phyloP scores from a whole-genome alignment of 2,797 vertebrate genomes.

The Microhierax caerulescens region DNA sequence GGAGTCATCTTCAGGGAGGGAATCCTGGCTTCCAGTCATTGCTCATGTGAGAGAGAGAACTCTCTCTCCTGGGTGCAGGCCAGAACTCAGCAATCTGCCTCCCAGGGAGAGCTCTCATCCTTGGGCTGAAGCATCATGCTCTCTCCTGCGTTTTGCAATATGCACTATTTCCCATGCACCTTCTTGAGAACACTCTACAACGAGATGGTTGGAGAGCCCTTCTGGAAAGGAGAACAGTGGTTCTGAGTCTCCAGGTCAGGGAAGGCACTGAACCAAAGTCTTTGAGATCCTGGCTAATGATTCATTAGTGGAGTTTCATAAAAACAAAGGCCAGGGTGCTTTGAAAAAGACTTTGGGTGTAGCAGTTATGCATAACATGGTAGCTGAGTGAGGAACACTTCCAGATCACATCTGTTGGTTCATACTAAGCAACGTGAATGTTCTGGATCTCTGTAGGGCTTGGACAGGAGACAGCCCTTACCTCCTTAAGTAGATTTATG shows the following conservation, averaged over 20 bases:
- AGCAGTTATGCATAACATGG: background rate
- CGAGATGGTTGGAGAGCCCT: background rate
- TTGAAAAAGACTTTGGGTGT: background rate
- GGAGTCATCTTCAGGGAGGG: background rate
- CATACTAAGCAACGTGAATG: background rate
- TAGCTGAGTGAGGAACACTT: background rate
- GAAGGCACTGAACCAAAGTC: background rate
- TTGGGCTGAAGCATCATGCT: background rate
- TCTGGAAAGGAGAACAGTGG: background rate
- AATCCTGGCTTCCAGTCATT: conserved; percentile 2
- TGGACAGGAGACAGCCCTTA: background rate
- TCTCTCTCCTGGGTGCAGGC: background rate
- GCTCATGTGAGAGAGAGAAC: background rate
- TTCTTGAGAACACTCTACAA: background rate
- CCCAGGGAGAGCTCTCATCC: background rate
- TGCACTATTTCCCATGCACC: background rate
- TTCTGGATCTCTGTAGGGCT: background rate
- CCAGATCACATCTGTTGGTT: background rate
- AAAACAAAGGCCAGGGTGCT: background rate
- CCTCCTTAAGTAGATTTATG: background rate
- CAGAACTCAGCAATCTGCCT: background rate
- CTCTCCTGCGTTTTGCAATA: background rate
- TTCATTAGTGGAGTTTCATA: background rate
- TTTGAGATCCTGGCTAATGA: background rate
- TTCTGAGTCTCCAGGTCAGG: background rate